Conservation (phyloP, 2,797 vertebrate genomes). For the Enteromius fasciolatus region DNA sequence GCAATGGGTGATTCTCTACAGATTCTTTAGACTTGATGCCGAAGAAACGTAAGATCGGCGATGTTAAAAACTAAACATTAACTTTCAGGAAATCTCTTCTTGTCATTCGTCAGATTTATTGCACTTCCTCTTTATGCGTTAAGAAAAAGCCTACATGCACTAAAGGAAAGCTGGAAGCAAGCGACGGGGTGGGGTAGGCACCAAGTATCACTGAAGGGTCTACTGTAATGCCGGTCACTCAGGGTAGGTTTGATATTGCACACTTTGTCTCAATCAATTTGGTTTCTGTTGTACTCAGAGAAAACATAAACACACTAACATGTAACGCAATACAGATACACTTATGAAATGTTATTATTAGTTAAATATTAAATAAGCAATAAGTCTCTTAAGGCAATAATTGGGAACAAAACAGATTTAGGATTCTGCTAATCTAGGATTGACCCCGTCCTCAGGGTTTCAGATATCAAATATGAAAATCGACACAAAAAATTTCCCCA, state of each 20-base stretch:
- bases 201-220: neutral
- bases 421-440: slow-evolving; percentile 11
- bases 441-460: neutral
- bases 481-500: neutral
- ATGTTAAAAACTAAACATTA: neutral
- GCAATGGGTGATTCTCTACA: slow-evolving; percentile 8
- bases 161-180: neutral
- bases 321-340: slow-evolving; percentile 40
- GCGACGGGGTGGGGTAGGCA: slow-evolving; percentile 15
- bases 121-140: slow-evolving; percentile 29
- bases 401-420: neutral
- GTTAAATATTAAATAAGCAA: slow-evolving; percentile 31
- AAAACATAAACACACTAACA: slow-evolving; percentile 52
- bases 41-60: neutral
- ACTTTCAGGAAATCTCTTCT: slow-evolving; percentile 1
- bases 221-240: neutral
- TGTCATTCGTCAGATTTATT: slow-evolving; percentile 19
- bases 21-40: slow-evolving; percentile 14
- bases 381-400: slow-evolving; percentile 47
- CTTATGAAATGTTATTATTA: slow-evolving; percentile 27
- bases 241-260: slow-evolving; percentile 53
- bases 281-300: slow-evolving; percentile 48
- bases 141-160: slow-evolving; percentile 16
- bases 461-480: slow-evolving; percentile 4
- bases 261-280: slow-evolving; percentile 53